phyloP scores from a whole-genome alignment of 2,113 vertebrate genomes.

The Pangasianodon hypophthalmus region DNA sequence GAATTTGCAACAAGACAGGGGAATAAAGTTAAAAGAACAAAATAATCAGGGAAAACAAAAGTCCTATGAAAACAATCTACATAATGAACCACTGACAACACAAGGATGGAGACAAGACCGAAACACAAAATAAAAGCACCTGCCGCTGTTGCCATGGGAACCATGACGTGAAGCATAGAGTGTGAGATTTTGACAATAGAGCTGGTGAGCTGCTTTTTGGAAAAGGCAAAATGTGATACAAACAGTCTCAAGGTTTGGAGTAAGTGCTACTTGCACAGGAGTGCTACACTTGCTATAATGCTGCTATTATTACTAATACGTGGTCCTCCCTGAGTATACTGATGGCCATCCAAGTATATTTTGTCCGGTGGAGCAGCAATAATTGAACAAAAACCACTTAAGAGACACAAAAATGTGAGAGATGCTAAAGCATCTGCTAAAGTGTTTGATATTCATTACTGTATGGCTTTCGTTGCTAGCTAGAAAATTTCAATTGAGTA shows the following conservation, averaged over 20 bases:
- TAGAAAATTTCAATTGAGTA: no score
- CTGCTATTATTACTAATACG: neutral
- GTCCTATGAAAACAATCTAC: neutral
- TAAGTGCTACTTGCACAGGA: neutral
- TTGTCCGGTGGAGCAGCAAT: no score
- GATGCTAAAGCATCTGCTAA: no score
- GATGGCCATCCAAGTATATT: neutral
- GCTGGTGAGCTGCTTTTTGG: neutral
- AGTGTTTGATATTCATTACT: neutral
- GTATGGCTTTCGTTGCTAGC: no score
- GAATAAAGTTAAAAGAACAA: neutral
- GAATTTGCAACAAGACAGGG: neutral
- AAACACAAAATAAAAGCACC: conserved; percentile 23
- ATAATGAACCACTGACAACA: neutral
- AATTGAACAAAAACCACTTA: no score
- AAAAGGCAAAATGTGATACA: neutral
- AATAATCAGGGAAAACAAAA: neutral
- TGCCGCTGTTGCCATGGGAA: conserved; percentile 5
- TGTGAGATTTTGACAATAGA: neutral
- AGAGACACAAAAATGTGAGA: no score
- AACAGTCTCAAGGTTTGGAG: neutral
- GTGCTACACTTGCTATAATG: neutral
- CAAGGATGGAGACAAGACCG: neutral
- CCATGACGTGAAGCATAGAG: neutral
- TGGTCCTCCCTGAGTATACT: neutral